Base-by-base conservation (phyloP, 2,113 vertebrate species). In the Ceyx melanurus region DNA sequence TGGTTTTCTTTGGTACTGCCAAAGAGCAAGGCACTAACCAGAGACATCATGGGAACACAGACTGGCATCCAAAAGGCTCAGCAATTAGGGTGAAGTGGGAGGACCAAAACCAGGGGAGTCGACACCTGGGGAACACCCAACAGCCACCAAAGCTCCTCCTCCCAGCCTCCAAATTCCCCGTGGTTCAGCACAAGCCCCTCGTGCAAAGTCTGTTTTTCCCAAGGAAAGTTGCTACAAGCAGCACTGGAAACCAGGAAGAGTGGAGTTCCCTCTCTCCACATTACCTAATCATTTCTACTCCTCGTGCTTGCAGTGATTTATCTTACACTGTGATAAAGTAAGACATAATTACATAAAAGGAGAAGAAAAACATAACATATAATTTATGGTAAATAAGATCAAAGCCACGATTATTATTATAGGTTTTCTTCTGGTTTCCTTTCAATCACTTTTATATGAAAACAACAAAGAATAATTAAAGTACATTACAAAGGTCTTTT, bases 381-480 rank as follows among this genome's bases (percentile, higher is more conserved):
- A 88, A 92, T 81, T 89, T 65, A 92, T 22, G 56, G 79, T 75
- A 95, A 94, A 93, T 88, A 96, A 92, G 92, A 95, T 89, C 82
- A 94, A 94, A 96, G 89, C 35, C 16, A 31, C 43, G n/a, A 91
- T 93, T 88, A 92, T 91, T 90, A 95, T 90, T 90, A 64, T 15
- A 91, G 56, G 57, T 85, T 92, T 92, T 62, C 86, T 85, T 61
- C 81, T 92, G 26, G 78, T 96, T 95, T 91, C 82, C 72, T 93
- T 85, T 89, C 91, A 91, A 94, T 95, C 92, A 67, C 76, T 93
- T 92, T 71, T 94, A 82, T 64, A 95, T 83, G 78, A 93, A 83
- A 95, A 85, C 10, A 21, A 82, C 60, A 83, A 91, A 91, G 79
- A 96, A 88, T 67, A 94, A 96, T 93, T 93, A 92, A 88, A 96